A percentile compares a stretch with the other conserved stretches of the same genome.
phyloP scores from a whole-genome alignment of 2,113 vertebrate genomes.

The Gallinago jamesoni region DNA sequence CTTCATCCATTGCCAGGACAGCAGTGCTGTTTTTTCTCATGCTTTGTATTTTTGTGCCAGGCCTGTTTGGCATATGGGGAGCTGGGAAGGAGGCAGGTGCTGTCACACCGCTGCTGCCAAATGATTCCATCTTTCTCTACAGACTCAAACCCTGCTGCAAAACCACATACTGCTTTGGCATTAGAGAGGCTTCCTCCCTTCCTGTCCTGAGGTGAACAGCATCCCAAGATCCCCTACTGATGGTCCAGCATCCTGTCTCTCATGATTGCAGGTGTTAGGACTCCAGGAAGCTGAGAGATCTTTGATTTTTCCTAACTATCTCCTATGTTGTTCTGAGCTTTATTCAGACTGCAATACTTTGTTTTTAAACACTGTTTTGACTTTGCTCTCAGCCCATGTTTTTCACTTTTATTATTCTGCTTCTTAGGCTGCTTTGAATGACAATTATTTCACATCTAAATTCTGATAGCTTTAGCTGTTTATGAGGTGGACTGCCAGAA shows the following conservation, averaged over 20 bases:
- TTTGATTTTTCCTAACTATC: background rate
- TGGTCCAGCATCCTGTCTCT: background rate
- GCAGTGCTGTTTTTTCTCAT: background rate
- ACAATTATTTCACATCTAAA: background rate
- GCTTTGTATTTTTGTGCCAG: background rate
- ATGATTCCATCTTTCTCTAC: background rate
- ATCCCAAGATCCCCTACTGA: background rate
- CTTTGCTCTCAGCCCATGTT: background rate
- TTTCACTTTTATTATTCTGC: background rate
- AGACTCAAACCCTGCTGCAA: background rate
- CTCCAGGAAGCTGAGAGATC: background rate
- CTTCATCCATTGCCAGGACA: background rate
- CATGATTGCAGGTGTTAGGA: background rate
- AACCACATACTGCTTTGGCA: background rate
- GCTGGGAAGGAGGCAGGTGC: background rate
- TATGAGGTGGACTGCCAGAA: background rate
- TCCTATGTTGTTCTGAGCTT: background rate
- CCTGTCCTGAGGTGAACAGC: background rate
- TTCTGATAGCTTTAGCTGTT: background rate
- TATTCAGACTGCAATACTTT: background rate
- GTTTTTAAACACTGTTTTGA: background rate
- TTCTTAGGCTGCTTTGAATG: background rate
- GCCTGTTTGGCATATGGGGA: background rate
- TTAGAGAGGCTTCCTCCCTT: background rate
- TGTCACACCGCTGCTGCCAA: background rate